Conservation (phyloP, 2,797 vertebrate genomes). For the Smutsia gigantea region DNA sequence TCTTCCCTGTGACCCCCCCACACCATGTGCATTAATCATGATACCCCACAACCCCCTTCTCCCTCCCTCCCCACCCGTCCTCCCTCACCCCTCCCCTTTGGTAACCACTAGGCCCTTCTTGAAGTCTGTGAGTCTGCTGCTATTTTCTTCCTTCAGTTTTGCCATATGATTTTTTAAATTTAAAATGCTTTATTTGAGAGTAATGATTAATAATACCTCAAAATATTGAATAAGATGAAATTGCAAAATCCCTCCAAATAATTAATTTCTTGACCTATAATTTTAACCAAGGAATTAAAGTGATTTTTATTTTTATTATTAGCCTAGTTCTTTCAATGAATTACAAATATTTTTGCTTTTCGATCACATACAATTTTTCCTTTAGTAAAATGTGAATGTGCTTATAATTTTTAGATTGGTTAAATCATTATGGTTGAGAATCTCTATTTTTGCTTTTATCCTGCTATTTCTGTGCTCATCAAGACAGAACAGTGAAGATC, state of each 20-base stretch:
- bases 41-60: too few relatives aligned
- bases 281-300: slow-evolving; percentile 60
- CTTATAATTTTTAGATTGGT: slow-evolving; percentile 48
- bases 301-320: slow-evolving; percentile 61
- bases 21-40: too few relatives aligned
- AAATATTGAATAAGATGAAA: slow-evolving; percentile 69
- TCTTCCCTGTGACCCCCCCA: too few relatives aligned
- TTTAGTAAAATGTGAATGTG: slow-evolving; percentile 43
- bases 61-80: too few relatives aligned
- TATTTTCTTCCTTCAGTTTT: too few relatives aligned
- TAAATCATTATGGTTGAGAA: slow-evolving; percentile 25
- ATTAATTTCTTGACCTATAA: slow-evolving; percentile 63
- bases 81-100: too few relatives aligned
- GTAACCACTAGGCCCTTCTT: too few relatives aligned
- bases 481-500: slow-evolving; percentile 33
- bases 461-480: slow-evolving; percentile 17
- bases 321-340: slow-evolving; percentile 53
- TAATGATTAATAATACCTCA: slow-evolving; percentile 53
- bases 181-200: slow-evolving; percentile 64
- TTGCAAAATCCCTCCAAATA: slow-evolving; percentile 42
- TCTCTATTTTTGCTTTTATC: slow-evolving; percentile 50
- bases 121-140: too few relatives aligned
- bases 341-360: slow-evolving; percentile 61
- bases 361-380: background rate
- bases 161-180: slow-evolving; percentile 5